Percentiles rank a stretch among this genome's conserved stretches.
phyloP scores from a whole-genome alignment of 1,140 invertebrate genomes.

The Lepidurus apus region DNA sequence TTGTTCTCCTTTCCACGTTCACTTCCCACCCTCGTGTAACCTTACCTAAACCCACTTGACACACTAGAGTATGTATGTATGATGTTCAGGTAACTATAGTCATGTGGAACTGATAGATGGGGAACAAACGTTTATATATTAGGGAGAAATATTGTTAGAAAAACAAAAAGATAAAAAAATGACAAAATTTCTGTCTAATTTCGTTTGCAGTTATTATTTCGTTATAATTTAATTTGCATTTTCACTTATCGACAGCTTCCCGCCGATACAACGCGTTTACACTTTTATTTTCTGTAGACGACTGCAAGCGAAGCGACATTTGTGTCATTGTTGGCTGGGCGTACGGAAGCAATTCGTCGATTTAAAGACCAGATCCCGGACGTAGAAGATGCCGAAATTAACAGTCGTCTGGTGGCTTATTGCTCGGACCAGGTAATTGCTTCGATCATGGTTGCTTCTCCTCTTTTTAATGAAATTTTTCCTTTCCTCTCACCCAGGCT shows the following conservation, averaged over 20 bases:
- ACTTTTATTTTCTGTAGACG: constrained; percentile 48
- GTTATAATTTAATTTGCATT: background rate
- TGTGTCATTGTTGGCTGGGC: constrained; percentile 79
- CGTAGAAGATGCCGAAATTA: constrained; percentile 78
- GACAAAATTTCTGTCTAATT: background rate
- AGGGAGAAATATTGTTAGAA: too few relatives aligned
- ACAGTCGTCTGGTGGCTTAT: constrained; percentile 85
- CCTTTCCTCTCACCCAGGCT: constrained; percentile 53
- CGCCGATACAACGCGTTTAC: too few relatives aligned
- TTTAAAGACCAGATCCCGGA: constrained; percentile 57
- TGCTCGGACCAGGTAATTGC: constrained; percentile 64
- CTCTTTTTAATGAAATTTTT: background rate
- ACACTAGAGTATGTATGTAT: too few relatives aligned
- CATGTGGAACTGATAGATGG: too few relatives aligned
- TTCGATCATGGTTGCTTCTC: background rate
- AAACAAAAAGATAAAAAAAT: too few relatives aligned
- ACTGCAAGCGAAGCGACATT: constrained; percentile 90
- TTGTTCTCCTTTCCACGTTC: background rate
- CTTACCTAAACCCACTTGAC: too few relatives aligned
- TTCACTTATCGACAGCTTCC: constrained; percentile 3
- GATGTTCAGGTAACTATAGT: too few relatives aligned
- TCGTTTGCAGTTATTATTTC: background rate
- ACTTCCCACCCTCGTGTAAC: background rate
- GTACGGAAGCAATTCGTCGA: constrained; percentile 72
- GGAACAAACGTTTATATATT: too few relatives aligned